Base-by-base conservation (phyloP, 2,113 vertebrate genomes). In the Origma solitaria region DNA sequence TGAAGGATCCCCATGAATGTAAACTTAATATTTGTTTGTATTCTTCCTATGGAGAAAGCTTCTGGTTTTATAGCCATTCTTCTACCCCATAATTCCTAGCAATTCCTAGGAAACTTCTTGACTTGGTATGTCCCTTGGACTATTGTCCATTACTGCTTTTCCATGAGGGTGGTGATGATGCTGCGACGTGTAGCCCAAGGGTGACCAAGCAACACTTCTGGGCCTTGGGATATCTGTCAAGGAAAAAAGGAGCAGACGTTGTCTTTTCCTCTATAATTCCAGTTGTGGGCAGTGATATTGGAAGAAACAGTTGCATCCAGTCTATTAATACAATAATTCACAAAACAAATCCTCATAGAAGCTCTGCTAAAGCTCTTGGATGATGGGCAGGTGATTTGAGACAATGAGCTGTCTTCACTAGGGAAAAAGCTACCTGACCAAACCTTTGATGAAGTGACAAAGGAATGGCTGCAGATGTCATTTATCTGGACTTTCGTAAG, bases 211-310 rank as follows among this genome's bases (percentile, higher is more conserved):
- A 33, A 27, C 1, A 25, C 5, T 68, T 42, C 14, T 4, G 4
- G 10, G 9, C 19, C 38, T 68, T 69, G 38, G 11, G 11, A 54
- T 2, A 1, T 17, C 17, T 85, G 7, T 4, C 49, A 47, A 58
- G 16, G 15, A 38, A 64, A 44, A 10, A 3, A 6, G 4, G 17
- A 4, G 3, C 23, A 69, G 21, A 64, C 22, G 2, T 11, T 10
- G 15, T 33, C 13, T 54, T 69, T 85, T 7, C 9, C 13, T 45
- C 15, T 82, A 0, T 31, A 22, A 2, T 88, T 64, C 6, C 33
- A 27, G 6, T 42, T 88, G 19, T 2, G 3, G 22, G 12, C 22
- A 64, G 12, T 2, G 1, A 31, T 44, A 50, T 0, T 27, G 24
- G 24, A 69, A 66, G 17, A 72, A 49, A 33, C 14, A 73, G 17